Conservation (phyloP, 2,797 vertebrate genomes). For the Gallinago solitaria region DNA sequence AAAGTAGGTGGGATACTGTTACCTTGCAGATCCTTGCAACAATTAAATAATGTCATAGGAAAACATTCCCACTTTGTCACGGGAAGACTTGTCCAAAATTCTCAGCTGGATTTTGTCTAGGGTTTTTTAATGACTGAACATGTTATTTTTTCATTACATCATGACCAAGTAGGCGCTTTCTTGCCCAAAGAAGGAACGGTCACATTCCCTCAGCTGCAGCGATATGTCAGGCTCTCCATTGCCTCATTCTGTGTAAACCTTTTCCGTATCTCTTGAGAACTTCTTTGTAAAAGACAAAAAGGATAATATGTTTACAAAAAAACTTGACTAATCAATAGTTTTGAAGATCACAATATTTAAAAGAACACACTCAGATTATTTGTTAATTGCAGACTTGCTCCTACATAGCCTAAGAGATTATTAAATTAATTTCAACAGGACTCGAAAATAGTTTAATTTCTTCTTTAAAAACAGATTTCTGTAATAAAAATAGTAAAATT, state of each 20-base stretch:
- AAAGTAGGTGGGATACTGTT: neutral
- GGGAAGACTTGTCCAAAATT: neutral
- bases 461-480: neutral
- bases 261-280: neutral
- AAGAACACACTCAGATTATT: neutral
- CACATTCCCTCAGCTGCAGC: neutral
- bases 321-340: neutral
- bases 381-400: neutral
- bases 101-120: neutral
- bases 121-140: neutral
- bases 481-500: neutral
- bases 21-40: neutral
- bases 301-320: neutral
- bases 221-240: neutral
- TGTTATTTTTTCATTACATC: slow-evolving; percentile 9
- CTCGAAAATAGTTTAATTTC: neutral
- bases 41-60: neutral
- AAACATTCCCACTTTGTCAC: neutral
- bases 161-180: neutral
- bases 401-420: neutral
- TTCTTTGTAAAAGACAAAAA: neutral
- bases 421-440: neutral
- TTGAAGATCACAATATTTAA: neutral
- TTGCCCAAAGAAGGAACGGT: neutral
- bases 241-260: neutral